Base-by-base conservation (phyloP, 1,140 invertebrate genomes). In the Callitettix versicolor region DNA sequence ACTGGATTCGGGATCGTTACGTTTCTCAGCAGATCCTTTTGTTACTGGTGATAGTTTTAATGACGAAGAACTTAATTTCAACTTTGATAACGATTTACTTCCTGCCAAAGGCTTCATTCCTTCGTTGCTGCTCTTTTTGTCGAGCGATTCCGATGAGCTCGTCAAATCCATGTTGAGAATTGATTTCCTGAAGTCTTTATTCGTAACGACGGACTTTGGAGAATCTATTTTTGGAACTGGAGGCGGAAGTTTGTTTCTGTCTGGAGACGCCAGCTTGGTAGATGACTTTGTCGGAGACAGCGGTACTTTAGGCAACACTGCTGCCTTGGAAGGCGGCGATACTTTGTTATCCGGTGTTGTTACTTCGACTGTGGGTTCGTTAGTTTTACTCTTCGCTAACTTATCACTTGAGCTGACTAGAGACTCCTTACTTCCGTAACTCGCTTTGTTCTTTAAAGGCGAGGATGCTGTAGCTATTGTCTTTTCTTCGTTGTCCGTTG, bases 131-230 rank as follows among this genome's bases (percentile, higher is more conserved):
- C 3, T 30, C 9, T 9, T 3, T 30, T 30, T 30, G 9, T 14
- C 20, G 2, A 51, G 34, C 1, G 48, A 51, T 41, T 69, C 0
- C 68, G 63, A 30, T 68, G 65, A 17, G 69, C 73, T 33, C 67
- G 70, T 52, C 30, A 59, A 41, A 53, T 78, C 79, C 75, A 84
- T 84, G 65, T 86, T 88, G 7, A 86, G 66, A 0, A 79, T 77
- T 0, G 84, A 86, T 66, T 88, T 86, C 11, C 84, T 72, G 62
- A 86, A 86, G 64, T 86, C 84, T 69, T 86, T 86, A 65, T 86
- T 86, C 70, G 67, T 7, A 71, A 70, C 15, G 69, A 30, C 9
- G 3, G 50, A 67, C 71, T 72, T 56, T 18, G 69, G 63, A n/a
- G 60, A 58, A 49, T 76, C 75, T 21, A 60, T 38, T 68, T 79